phyloP scores from a whole-genome alignment of 2,888 invertebrate species.

The Ormia ochracea region DNA sequence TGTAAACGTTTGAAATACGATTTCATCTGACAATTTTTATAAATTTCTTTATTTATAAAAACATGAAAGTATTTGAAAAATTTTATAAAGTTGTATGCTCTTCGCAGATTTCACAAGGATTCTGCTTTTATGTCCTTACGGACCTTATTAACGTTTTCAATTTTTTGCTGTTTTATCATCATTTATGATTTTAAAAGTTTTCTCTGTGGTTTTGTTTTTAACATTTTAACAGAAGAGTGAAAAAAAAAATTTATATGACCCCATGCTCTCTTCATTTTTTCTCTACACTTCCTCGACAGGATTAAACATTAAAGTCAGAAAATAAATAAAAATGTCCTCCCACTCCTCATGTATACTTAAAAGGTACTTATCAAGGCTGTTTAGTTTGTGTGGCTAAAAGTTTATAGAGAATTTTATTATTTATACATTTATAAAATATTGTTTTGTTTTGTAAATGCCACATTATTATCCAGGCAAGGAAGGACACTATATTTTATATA shows the following conservation, averaged over 20 bases:
- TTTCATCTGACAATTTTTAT: too few relatives aligned
- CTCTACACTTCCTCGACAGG: neutral
- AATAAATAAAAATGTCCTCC: neutral
- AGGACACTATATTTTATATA: conserved; percentile 20
- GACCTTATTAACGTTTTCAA: conserved; percentile 41
- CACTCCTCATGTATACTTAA: conserved; percentile 20
- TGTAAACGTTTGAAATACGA: too few relatives aligned
- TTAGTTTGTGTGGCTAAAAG: conserved; percentile 46
- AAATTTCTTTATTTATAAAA: too few relatives aligned
- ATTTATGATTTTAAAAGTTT: conserved; percentile 30
- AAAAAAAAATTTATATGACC: conserved; percentile 33
- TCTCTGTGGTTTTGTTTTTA: conserved; percentile 18
- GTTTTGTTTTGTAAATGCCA: conserved; percentile 40
- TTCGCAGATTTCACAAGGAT: too few relatives aligned
- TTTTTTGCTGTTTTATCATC: conserved; percentile 26
- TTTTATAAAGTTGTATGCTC: too few relatives aligned
- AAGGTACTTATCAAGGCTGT: conserved; percentile 55
- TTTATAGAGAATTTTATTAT: conserved; percentile 55
- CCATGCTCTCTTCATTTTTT: conserved; percentile 10
- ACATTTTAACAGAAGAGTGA: neutral
- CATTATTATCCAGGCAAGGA: conserved; percentile 34
- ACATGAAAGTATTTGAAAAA: too few relatives aligned
- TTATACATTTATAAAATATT: conserved; percentile 55
- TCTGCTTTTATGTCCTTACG: conserved; percentile 16
- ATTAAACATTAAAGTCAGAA: conserved; percentile 29